Evolutionary conservation across 2,888 invertebrate genomes (phyloP), one percentile per base, ranked within the genome.

Genomic region (Ectemnius continuus): DNA sequence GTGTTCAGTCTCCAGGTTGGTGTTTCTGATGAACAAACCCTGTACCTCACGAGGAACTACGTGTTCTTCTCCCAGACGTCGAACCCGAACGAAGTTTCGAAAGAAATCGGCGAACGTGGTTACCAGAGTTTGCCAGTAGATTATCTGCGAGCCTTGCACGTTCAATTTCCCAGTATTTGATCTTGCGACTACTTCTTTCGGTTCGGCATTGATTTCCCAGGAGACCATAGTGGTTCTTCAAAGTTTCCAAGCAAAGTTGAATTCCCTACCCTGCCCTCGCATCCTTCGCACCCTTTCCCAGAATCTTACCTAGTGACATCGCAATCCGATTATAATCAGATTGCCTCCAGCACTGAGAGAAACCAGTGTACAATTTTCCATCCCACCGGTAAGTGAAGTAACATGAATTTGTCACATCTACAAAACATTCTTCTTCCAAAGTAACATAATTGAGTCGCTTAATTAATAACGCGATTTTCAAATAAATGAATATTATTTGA

Each of bases 171-270:
- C 45, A 28, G 45, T 23, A 47, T 67, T 61, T n/a, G 45, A 45
- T 73, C 66, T 59, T 14, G 14, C 58, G 61, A 47, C 46, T 46
- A n/a, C 46, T 61, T 46, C 20, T 11, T 45, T 45, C 65, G 45
- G 62, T 62, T 58, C 70, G 59, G 66, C 70, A 70, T 67, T 73
- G 66, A 73, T 73, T 73, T 73, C 73, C 70, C 73, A 36, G 46
- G 66, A 48, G 73, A 59, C n/a, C 58, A 58, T 16, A 14, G 64
- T 57, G 28, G 64, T 59, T 59, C 58, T 45, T 18, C 69, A 56
- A 73, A 73, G 73, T 73, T 73, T 5, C 52, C 26, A 26, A 23
- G 36, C 60, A 56, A 73, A 70, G 70, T 73, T 73, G 65, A 66
- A 61, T 65, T 61, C 36, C 36, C 8, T 36, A 36, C 73, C 64